phyloP scores from a whole-genome alignment of 2,888 invertebrate genomes.

The Epinotia demarniana region DNA sequence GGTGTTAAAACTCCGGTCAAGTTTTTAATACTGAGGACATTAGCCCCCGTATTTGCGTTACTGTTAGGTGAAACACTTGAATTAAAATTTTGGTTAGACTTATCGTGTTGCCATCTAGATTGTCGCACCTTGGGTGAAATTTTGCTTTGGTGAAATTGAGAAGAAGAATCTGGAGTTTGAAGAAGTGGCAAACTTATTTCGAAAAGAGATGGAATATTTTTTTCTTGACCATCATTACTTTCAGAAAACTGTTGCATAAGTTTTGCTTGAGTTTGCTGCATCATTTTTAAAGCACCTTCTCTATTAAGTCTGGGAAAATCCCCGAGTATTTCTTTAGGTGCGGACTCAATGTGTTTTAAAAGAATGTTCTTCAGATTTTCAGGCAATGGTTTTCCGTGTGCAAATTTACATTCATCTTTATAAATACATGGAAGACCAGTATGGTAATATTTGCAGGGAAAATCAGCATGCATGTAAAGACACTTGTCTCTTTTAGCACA shows the following conservation, averaged over 20 bases:
- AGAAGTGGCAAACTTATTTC: conserved; percentile 78
- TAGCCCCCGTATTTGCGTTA: conserved; percentile 57
- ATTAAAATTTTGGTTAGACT: conserved; percentile 65
- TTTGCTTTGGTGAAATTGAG: conserved; percentile 68
- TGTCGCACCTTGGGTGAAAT: conserved; percentile 78
- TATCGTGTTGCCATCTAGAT: conserved; percentile 81
- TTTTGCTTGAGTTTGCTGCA: conserved; percentile 76
- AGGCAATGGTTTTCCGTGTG: conserved; percentile 94
- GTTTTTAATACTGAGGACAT: conserved; percentile 84
- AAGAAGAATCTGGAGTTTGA: conserved; percentile 60
- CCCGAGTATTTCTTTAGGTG: conserved; percentile 96
- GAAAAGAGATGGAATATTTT: conserved; percentile 77
- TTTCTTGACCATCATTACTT: conserved; percentile 65
- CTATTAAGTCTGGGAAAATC: conserved; percentile 93
- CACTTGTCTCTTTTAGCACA: conserved; percentile 98
- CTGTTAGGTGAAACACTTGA: conserved; percentile 63
- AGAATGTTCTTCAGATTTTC: conserved; percentile 89
- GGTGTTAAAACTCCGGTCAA: conserved; percentile 83
- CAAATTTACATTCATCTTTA: conserved; percentile 96
- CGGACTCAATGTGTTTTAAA: conserved; percentile 93
- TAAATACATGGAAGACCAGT: conserved; percentile 94
- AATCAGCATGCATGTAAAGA: conserved; percentile 98
- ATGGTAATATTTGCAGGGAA: conserved; percentile 98
- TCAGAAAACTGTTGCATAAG: conserved; percentile 76
- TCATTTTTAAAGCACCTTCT: conserved; percentile 88